Evolutionary conservation across 1,140 invertebrate species (phyloP).

Genomic region (Leguminivora glycinivorella): DNA sequence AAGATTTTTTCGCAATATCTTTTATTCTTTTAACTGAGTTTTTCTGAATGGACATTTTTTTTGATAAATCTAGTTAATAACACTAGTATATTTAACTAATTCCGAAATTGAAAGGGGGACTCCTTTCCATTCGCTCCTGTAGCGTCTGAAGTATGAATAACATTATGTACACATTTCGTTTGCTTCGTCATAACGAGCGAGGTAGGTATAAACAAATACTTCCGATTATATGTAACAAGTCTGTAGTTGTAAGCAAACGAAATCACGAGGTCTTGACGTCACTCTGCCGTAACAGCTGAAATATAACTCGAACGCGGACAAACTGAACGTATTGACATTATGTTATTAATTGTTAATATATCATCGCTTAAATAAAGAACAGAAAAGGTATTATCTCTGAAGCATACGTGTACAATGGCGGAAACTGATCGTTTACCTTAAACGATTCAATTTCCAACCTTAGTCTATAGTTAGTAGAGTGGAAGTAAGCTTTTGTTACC

Average conservation of each 20-base stretch:
- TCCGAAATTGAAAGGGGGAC: no score
- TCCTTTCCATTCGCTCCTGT: no score
- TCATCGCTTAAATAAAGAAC: not conserved
- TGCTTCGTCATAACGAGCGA: conserved; percentile 13
- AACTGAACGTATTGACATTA: not conserved
- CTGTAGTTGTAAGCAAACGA: conserved; percentile 15
- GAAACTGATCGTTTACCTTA: conserved; percentile 9
- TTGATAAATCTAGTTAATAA: no score
- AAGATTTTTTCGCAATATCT: no score
- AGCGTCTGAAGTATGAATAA: no score
- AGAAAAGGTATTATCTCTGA: conserved; percentile 8
- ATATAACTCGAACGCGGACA: not conserved
- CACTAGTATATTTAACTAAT: no score
- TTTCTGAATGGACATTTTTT: no score
- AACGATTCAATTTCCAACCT: not conserved
- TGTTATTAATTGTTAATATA: conserved; percentile 19
- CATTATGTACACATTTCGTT: not conserved
- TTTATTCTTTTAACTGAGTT: no score
- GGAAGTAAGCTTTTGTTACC: not conserved
- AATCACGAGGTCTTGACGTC: conserved; percentile 24
- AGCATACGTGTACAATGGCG: not conserved
- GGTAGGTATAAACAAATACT: conserved; percentile 23
- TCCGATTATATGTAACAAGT: not conserved
- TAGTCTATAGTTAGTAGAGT: not conserved
- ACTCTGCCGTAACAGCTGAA: not conserved